Conservation (phyloP, 2,797 vertebrate genomes). For the Remorina albescens region DNA sequence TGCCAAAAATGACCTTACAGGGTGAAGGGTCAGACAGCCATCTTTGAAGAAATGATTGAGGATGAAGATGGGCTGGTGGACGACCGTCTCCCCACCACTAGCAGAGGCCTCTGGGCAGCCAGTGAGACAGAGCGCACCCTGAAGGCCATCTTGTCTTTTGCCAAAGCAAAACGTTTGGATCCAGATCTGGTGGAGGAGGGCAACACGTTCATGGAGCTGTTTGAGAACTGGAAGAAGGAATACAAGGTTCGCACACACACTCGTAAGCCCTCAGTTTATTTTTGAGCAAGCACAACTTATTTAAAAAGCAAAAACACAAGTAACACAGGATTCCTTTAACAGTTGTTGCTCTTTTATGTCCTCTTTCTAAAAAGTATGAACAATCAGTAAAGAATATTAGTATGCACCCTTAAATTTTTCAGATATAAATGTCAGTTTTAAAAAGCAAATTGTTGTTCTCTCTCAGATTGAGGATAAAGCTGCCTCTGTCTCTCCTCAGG, state of each 20-base stretch:
- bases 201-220: conserved; percentile 94
- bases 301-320: background rate
- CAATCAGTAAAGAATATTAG: too few relatives aligned
- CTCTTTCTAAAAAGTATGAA: background rate
- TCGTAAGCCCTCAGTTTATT: background rate
- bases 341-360: background rate
- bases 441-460: background rate
- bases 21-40: conserved; percentile 96
- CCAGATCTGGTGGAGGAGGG: conserved; percentile 91
- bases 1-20: conserved; percentile 72
- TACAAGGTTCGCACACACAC: conserved; percentile 89
- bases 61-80: conserved; percentile 97
- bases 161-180: conserved; percentile 91
- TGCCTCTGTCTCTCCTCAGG: conserved; percentile 71
- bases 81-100: conserved; percentile 95
- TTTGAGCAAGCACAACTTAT: background rate
- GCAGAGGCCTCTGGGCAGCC: conserved; percentile 94
- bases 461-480: background rate
- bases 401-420: too few relatives aligned
- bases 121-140: conserved; percentile 95
- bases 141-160: conserved; percentile 93
- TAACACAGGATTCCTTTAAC: background rate
- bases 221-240: conserved; percentile 98
- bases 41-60: conserved; percentile 99
- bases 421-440: too few relatives aligned